phyloP scores from a whole-genome alignment of 1,140 invertebrate species.

The Brachionus manjavacas region DNA sequence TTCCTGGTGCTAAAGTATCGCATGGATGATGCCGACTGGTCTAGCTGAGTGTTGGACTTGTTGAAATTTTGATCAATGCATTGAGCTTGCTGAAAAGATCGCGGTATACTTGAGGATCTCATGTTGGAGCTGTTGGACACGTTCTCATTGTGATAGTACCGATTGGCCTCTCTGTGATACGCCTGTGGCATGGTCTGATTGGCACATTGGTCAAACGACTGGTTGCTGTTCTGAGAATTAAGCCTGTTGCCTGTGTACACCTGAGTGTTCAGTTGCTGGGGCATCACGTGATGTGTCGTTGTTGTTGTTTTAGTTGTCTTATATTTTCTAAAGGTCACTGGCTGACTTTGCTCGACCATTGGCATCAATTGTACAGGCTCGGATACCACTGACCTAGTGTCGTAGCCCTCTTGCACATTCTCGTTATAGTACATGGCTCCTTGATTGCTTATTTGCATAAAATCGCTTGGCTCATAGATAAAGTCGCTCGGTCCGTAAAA shows the following conservation, averaged over 20 bases:
- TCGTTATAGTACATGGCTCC: not conserved
- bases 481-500: slow-evolving; percentile 42
- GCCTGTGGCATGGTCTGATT: not conserved
- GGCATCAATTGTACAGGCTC: not conserved
- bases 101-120: slow-evolving; percentile 1
- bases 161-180: not conserved
- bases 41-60: not conserved
- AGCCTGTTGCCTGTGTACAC: not conserved
- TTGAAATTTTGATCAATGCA: not conserved
- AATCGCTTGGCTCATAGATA: slow-evolving; percentile 33
- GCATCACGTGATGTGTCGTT: slow-evolving; percentile 13
- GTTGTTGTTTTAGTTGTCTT: slow-evolving; percentile 41
- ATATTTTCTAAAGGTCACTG: slow-evolving; percentile 25
- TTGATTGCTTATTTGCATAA: slow-evolving; percentile 1
- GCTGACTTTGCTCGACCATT: not conserved
- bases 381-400: slow-evolving; percentile 29
- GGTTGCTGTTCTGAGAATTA: not conserved
- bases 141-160: not conserved
- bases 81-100: not conserved
- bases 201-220: not conserved
- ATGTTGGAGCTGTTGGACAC: not conserved
- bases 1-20: not conserved
- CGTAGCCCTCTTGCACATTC: slow-evolving; percentile 21
- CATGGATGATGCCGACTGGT: not conserved
- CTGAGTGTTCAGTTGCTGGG: not conserved